Base-by-base conservation (phyloP, 2,888 invertebrate species). In the Colletes collaris region DNA sequence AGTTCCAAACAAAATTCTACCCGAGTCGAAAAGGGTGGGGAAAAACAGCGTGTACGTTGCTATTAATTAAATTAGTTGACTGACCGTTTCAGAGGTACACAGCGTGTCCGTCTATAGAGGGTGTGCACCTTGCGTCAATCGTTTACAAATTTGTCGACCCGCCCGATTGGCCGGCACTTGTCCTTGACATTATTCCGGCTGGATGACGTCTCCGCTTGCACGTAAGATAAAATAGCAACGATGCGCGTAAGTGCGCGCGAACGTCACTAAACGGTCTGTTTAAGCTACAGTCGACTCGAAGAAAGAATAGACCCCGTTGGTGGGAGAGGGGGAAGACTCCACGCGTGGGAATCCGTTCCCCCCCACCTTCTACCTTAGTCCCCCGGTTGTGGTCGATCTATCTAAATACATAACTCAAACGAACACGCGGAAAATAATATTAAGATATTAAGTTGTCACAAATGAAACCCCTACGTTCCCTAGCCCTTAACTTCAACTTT, bases 81-180 rank as follows among this genome's bases (percentile, higher is more conserved):
- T 19, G 44, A 58, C 16, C 49, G 59, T 60, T 60, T 44, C 11
- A 62, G 62, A 52, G 67, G 60, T 10, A 40, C 64, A 76, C 64
- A 27, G n/a, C 50, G 44, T 13, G n/a, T 59, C 13, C 62, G 49
- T 35, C 13, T 53, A 56, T 27, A 63, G 35, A 44, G 63, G 63
- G 59, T 70, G 69, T 62, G 59, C 60, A 78, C 37, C 68, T 73
- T 72, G 52, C 58, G 53, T 64, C 65, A 80, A 79, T 62, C 62
- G 62, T 79, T 81, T 68, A 79, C 60, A 62, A 80, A 80, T 81
- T 79, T 76, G 68, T 79, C 71, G 19, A 4, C n/a, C n/a, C 10
- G 59, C 11, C 35, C 65, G 56, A 78, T 78, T 73, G 73, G 59
- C 35, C 50, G 35, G 10, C 16, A 27, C 59, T 55, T 46, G 71